Base-by-base conservation (phyloP, 2,797 vertebrate genomes). In the Myoxocephalus aenaeus region DNA sequence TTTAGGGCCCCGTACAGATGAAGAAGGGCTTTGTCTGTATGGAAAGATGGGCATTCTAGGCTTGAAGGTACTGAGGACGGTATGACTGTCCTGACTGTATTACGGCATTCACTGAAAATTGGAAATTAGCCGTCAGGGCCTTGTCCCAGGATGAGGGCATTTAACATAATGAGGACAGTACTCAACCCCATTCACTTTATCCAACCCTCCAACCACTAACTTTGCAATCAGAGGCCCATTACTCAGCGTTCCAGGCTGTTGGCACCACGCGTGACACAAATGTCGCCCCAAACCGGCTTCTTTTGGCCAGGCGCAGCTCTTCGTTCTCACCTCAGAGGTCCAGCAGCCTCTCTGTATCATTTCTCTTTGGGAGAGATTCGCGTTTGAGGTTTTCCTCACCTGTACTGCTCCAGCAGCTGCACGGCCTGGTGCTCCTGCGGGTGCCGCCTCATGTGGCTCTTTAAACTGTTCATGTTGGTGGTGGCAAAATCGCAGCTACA, bases 401-500 rank as follows among this genome's bases (percentile, higher is more conserved):
- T 96, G 94, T 96, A 97, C 93, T 97, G 96, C 85, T 97, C 96
- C 90, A 96, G 92, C 65, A 96, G 95, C 94, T 96, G 96, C 90
- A 96, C 94, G 4, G 96, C 95, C 92, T 97, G 96, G 62, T 96
- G 96, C 83, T 97, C 96, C 94, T 97, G 95, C 11, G 96, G 96
- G 87, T 96, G 96, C 40, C 91, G 93, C 90, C 94, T 96, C 96
- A 97, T 95, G 92, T 97, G 96, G 90, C 96, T 96, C 94, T 97
- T 98, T 78, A 97, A 91, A 87, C 95, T 97, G 94, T 96, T 96
- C 96, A 96, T 96, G 87, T 96, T 97, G 90, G 96, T 96, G 86
- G 96, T 96, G 90, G 96, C 95, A 75, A 97, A 97, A 87, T 96
- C 95, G 75, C 97, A 98, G 88, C 95, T 93, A 70, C 94, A 95